A percentile compares a stretch with the other conserved stretches of the same genome.
These are phyloP conservation scores for Rhynchopsitta pachyrhyncha DNA, from an alignment of 2,113 vertebrate species.

Conservation along the genomic window DNA sequence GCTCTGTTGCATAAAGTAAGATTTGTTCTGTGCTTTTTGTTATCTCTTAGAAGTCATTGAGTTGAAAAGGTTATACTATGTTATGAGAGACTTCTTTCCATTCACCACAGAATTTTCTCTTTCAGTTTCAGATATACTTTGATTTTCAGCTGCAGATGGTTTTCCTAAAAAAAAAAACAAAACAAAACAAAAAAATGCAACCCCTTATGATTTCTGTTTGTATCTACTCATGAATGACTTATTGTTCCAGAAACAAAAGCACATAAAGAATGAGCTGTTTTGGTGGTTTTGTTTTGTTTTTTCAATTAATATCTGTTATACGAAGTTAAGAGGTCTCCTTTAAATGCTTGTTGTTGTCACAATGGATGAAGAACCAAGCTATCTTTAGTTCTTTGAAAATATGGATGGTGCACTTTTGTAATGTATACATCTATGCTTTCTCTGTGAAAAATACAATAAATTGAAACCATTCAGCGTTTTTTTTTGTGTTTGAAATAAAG, in stretches of 20 bases:
- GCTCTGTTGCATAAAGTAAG: neutral
- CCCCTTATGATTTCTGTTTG: neutral
- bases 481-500: constrained; percentile 12
- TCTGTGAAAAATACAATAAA: constrained; percentile 32
- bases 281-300: neutral
- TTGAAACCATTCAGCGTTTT: neutral
- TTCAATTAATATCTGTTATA: constrained; percentile 32
- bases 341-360: neutral
- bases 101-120: neutral
- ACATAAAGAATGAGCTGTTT: neutral
- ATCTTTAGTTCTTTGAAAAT: constrained; percentile 19
- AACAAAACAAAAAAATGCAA: neutral
- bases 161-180: neutral
- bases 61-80: neutral
- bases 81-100: neutral
- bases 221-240: constrained; percentile 4
- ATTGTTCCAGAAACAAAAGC: constrained; percentile 34
- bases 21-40: neutral
- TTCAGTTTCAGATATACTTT: constrained; percentile 7
- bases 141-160: constrained; percentile 5
- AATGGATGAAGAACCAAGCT: neutral
- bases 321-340: neutral
- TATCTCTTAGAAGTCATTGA: neutral
- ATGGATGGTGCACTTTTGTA: neutral
- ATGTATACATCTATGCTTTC: neutral